Conservation (phyloP, 2,797 vertebrate species). For the Vultur gryphus region DNA sequence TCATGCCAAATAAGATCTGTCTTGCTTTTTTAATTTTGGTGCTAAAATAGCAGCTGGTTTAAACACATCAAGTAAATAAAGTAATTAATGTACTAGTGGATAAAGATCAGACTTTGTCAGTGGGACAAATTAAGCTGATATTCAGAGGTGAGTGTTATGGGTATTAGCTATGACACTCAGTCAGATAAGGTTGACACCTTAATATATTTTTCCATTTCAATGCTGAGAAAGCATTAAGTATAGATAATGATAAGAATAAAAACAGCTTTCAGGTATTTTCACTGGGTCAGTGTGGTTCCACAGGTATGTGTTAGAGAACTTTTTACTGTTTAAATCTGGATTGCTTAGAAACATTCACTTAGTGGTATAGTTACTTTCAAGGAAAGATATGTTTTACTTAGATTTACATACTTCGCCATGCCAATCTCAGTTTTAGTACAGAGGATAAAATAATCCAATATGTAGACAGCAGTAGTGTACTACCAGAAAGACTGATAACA, state of each 20-base stretch:
- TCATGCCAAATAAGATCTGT: background rate
- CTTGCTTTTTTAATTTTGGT: background rate
- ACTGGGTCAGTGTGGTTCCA: background rate
- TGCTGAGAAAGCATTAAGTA: background rate
- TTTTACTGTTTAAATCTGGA: background rate
- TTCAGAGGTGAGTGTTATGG: background rate
- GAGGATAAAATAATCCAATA: background rate
- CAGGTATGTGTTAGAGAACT: background rate
- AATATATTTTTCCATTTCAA: background rate
- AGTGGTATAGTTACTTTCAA: background rate
- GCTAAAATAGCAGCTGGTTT: background rate
- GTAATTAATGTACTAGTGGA: background rate
- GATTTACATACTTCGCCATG: background rate
- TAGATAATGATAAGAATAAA: background rate
- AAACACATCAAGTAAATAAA: background rate
- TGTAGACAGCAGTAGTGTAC: background rate
- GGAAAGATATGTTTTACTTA: background rate
- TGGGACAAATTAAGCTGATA: background rate
- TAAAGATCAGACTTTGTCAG: background rate
- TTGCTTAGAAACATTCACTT: background rate
- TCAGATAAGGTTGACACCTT: background rate
- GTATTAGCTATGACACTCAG: background rate
- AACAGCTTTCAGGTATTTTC: background rate
- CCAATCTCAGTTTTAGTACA: background rate
- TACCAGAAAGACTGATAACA: background rate